Base-by-base conservation (phyloP, 2,113 vertebrate species). In the Saguinus imperator region DNA sequence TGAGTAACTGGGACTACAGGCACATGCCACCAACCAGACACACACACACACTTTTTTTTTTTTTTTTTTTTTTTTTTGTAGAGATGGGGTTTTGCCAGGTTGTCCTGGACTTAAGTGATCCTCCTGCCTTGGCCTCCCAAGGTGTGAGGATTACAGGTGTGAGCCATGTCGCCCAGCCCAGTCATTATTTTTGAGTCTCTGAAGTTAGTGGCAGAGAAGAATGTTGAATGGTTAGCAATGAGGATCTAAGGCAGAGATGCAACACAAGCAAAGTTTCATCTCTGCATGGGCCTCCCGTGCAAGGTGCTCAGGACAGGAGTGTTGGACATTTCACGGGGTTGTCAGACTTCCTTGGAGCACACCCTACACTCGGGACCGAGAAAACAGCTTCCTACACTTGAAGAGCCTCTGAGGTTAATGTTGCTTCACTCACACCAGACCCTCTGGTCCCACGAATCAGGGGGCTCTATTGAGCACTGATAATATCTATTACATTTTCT, bases 361-460 rank as follows among this genome's bases (percentile, higher is more conserved):
- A 1, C 21, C 8, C 64, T 10, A 6, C 29, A 25, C 21, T 6
- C n/a, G 4, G 6, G 8, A 29, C 3, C 1, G 55, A 48, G 52
- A 7, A 16, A 18, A 13, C 2, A 1, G 6, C 1, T 32, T 37
- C 35, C 17, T 9, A 3, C 8, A 8, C 5, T n/a, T 45, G 35
- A 35, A 12, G 32, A 72, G 10, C 17, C n/a, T 10, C 12, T 3
- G 0, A 1, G 9, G 4, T 9, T 5, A 2, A 25, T 0, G 0
- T 14, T 37, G 1, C 58, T 1, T 8, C 29, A 14, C 6, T 25
- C 21, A 6, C 37, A 6, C 29, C 29, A 6, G 8, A 6, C 2
- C 3, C 66, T 5, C 20, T 2, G 11, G 43, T 27, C n/a, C 4
- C 10, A 11, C 1, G 77, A 32, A 3, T 27, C 20, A 7, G 45